These are phyloP conservation scores for Natator depressus DNA, from an alignment of 2,113 vertebrate species.

Conservation along the genomic window DNA sequence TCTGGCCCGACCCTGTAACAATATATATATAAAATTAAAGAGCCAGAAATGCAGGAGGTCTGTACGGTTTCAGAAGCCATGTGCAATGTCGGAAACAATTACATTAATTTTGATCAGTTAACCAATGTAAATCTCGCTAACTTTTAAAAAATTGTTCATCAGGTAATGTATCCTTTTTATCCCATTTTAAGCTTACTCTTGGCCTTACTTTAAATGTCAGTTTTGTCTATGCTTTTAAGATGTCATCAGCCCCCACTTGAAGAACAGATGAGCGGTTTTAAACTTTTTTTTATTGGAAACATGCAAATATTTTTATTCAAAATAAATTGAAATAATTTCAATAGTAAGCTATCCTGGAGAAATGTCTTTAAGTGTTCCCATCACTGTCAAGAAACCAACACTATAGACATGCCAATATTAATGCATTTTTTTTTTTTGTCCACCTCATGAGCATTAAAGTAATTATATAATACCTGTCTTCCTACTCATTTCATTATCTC, in stretches of 20 bases:
- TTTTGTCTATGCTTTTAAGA: neutral
- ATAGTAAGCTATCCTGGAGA: neutral
- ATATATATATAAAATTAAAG: no score
- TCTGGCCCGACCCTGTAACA: no score
- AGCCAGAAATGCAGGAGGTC: neutral
- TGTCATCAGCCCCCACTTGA: neutral
- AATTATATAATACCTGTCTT: neutral
- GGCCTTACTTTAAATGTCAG: neutral
- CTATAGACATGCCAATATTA: neutral
- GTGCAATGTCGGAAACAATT: neutral
- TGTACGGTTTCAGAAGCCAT: neutral
- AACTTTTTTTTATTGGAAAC: neutral
- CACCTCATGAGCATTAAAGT: neutral
- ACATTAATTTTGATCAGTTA: neutral
- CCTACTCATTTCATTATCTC: neutral
- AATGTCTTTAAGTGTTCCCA: neutral
- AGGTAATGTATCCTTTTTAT: neutral
- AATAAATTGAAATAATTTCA: neutral
- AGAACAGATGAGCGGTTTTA: neutral
- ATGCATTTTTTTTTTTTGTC: neutral
- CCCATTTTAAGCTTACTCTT: neutral
- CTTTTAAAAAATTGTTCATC: neutral
- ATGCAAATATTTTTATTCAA: neutral
- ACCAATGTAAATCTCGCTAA: neutral
- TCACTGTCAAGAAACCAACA: neutral